Base-by-base conservation (phyloP, 1,140 invertebrate genomes). In the Oreohelix idahoensis region DNA sequence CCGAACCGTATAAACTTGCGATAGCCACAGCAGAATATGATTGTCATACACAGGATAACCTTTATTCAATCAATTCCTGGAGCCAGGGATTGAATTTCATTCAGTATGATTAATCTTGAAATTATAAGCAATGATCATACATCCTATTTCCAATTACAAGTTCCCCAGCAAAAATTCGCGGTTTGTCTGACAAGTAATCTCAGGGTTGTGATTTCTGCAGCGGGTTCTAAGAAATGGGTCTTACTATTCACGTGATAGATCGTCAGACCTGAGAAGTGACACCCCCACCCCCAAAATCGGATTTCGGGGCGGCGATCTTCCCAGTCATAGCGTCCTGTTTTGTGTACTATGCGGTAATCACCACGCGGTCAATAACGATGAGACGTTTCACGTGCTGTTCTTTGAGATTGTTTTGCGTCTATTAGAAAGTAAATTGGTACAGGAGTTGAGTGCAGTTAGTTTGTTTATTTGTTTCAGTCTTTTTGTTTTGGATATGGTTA, bases 171-270 rank as follows among this genome's bases (percentile, higher is more conserved):
- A 45, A 5, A 26, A 39, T 1, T 13, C 36, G 1, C 36, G 0
- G 35, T 26, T 29, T 1, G 71, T 32, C n/a, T 73, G 71, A 73
- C 71, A 42, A 26, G 36, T 73, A 73, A 73, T 73, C 71, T 73
- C 11, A 26, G 23, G n/a, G 15, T 42, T n/a, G 36, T 73, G 36
- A 73, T 73, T 73, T 29, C 36, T 73, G 36, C 10, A 73, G 5
- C 71, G 8, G 71, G 71, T 45, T 23, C 36, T 73, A 11, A 38
- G n/a, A 73, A 66, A 32, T 29, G n/a, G 63, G 29, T 29, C 63
- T 5, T 17, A 58, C 53, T 58, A 1, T 4, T 4, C 51, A 4
- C n/a, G n/a, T 58, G 51, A 58, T 58, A 23, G 51, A 58, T 58
- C 51, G 20, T 58, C 51, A 4, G 1, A 58, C 10, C 23, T 26